Conservation (phyloP, 64 coral and sea anemone species). For the Astreopora myriophthalma region DNA sequence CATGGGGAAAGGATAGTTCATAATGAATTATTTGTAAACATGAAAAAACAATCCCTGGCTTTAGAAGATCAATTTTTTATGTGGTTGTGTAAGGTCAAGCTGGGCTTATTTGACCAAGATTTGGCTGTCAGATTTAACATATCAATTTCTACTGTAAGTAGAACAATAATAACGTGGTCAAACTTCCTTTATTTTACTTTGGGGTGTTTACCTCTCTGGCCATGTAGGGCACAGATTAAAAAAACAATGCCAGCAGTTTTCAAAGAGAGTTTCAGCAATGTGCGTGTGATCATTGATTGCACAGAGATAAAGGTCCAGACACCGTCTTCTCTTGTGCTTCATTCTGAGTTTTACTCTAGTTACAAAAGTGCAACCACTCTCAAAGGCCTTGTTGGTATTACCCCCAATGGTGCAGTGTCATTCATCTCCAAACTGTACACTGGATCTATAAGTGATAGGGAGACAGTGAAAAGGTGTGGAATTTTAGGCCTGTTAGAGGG, state of each 20-base stretch:
- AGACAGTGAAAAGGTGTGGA: slow-evolving; percentile 11
- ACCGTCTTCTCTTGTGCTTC: slow-evolving; percentile 34
- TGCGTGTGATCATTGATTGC: slow-evolving; percentile 48
- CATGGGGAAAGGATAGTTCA: background rate
- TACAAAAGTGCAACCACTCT: slow-evolving; percentile 41
- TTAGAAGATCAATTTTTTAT: slow-evolving; percentile 52
- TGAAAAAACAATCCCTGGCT: slow-evolving; percentile 46
- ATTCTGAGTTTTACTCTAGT: slow-evolving; percentile 53
- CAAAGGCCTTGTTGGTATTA: slow-evolving; percentile 52
- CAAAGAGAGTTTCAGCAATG: slow-evolving; percentile 30
- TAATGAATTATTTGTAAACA: slow-evolving; percentile 34
- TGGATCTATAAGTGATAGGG: slow-evolving; percentile 20
- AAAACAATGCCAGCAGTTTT: slow-evolving; percentile 11
- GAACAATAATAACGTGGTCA: slow-evolving; percentile 29
- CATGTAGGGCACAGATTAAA: slow-evolving; percentile 36
- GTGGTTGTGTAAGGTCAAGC: slow-evolving; percentile 55
- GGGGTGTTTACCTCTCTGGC: slow-evolving; percentile 32
- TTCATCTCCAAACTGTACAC: slow-evolving; percentile 27
- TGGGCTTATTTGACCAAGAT: slow-evolving; percentile 60
- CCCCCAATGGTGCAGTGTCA: slow-evolving; percentile 16
- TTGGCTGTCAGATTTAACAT: slow-evolving; percentile 56
- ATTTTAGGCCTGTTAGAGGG: slow-evolving; percentile 25
- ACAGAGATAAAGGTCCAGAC: slow-evolving; percentile 54
- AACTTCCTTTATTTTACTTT: slow-evolving; percentile 54
- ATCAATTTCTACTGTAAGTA: background rate